Conservation (phyloP, 1,140 invertebrate genomes). For the Probaryconus sp. region DNA sequence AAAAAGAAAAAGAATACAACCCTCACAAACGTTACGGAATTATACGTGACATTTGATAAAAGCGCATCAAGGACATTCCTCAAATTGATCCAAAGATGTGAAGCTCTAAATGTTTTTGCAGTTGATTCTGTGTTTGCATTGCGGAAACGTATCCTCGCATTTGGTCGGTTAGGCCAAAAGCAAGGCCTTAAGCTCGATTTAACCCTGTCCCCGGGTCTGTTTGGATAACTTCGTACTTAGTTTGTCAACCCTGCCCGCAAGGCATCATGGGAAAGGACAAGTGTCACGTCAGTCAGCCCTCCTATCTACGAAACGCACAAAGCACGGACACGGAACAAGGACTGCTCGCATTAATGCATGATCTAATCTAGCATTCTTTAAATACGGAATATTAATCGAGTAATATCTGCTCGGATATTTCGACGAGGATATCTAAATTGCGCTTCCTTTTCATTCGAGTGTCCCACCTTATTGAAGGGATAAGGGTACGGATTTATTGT, state of each 20-base stretch:
- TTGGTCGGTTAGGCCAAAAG: conserved; percentile 14
- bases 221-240: conserved; percentile 77
- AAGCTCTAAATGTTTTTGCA: conserved; percentile 74
- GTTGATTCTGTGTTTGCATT: conserved; percentile 72
- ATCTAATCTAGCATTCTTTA: conserved; percentile 59
- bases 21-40: too few relatives aligned
- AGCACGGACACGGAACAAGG: conserved; percentile 41
- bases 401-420: conserved; percentile 31
- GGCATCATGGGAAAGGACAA: conserved; percentile 77
- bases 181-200: conserved; percentile 72
- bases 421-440: too few relatives aligned
- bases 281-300: conserved; percentile 65
- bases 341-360: conserved; percentile 29
- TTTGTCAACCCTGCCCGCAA: conserved; percentile 76
- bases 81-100: conserved; percentile 65
- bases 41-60: too few relatives aligned
- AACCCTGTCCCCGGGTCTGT: conserved; percentile 74
- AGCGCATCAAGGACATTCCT: too few relatives aligned
- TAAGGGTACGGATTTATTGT: conserved; percentile 28
- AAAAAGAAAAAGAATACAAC: too few relatives aligned
- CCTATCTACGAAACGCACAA: conserved; percentile 33
- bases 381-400: conserved; percentile 57
- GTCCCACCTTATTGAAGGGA: background rate
- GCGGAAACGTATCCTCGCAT: conserved; percentile 61
- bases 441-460: conserved; percentile 21